Evolutionary conservation across 2,113 vertebrate genomes (phyloP).

Genomic region (Syrmaticus mikado): DNA sequence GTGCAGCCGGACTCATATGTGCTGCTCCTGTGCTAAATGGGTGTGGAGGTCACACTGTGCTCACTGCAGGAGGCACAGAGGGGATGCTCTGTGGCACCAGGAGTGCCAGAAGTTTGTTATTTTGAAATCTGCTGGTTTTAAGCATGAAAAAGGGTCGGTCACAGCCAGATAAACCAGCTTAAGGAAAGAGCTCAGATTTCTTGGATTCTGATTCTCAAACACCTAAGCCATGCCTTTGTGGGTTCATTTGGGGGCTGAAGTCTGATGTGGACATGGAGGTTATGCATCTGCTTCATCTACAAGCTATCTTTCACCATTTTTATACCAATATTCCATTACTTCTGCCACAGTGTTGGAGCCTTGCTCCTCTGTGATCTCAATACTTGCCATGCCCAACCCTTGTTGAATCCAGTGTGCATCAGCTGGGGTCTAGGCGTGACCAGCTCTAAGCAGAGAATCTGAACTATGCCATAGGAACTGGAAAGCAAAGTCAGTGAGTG

Average conservation of each 20-base stretch:
- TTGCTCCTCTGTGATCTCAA: not conserved
- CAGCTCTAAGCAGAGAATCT: not conserved
- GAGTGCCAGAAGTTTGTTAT: not conserved
- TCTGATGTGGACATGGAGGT: not conserved
- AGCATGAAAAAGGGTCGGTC: not conserved
- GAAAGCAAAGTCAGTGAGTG: not conserved
- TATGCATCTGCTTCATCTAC: not conserved
- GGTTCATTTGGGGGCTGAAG: not conserved
- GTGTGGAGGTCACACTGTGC: not conserved
- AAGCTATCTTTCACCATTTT: not conserved
- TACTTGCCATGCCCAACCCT: not conserved
- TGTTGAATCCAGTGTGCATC: not conserved
- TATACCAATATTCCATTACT: not conserved
- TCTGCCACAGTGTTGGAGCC: not conserved
- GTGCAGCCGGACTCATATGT: not conserved
- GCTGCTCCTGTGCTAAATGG: not conserved
- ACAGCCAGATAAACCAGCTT: not conserved
- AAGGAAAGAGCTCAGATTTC: not conserved
- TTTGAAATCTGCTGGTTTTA: not conserved
- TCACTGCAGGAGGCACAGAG: not conserved
- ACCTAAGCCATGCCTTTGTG: fast-evolving
- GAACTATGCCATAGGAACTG: not conserved
- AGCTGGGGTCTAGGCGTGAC: not conserved
- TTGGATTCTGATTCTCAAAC: not conserved
- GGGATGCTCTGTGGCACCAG: not conserved